phyloP scores from a whole-genome alignment of 2,113 vertebrate genomes.

The Semnopithecus entellus region DNA sequence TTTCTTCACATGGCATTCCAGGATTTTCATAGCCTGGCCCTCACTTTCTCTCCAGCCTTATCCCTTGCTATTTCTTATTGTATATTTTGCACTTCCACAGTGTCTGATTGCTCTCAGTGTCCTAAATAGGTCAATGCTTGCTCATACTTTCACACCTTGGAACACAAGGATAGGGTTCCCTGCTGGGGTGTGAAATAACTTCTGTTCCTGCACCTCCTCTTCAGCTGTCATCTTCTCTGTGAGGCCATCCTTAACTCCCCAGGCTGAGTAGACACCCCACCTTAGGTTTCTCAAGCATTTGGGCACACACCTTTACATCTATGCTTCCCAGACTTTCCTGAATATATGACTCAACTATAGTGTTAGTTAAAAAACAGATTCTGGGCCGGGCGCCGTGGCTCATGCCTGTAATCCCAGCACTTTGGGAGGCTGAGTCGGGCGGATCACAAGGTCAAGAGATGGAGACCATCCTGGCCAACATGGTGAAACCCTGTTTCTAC shows the following conservation, averaged over 20 bases:
- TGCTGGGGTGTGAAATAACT: background rate
- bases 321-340: background rate
- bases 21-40: background rate
- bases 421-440: too few species aligned
- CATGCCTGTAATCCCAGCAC: too few species aligned
- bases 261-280: background rate
- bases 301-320: background rate
- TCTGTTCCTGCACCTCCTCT: background rate
- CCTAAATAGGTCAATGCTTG: background rate
- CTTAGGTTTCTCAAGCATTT: background rate
- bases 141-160: background rate
- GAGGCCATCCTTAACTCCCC: background rate
- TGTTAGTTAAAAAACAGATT: background rate
- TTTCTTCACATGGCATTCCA: background rate
- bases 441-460: too few species aligned
- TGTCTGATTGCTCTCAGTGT: background rate
- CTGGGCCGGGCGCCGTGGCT: too few species aligned
- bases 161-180: background rate
- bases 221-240: background rate
- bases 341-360: background rate
- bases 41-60: background rate
- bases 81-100: background rate
- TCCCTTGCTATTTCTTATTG: background rate
- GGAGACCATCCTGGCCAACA: too few species aligned
- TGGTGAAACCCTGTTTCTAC: too few species aligned